Conservation (phyloP, 2,888 invertebrate species). For the Empis livida region DNA sequence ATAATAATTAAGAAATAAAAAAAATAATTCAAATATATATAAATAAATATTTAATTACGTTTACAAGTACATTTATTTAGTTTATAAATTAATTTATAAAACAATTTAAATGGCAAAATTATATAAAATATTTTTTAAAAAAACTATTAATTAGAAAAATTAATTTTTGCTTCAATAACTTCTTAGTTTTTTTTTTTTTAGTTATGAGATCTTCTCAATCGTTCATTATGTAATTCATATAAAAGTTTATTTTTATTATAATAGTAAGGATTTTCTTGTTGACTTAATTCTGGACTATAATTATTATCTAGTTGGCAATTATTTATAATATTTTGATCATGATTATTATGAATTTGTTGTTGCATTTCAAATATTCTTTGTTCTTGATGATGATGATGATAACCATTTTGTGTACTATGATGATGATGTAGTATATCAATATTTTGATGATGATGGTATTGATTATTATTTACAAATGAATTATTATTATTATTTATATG, state of each 20-base stretch:
- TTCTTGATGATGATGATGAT: conserved; percentile 14
- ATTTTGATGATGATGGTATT: neutral
- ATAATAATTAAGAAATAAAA: too few species aligned
- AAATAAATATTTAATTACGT: too few species aligned
- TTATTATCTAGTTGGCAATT: conserved; percentile 13
- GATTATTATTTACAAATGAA: conserved; percentile 8
- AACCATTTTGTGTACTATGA: conserved; percentile 19
- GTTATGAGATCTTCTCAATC: conserved; percentile 47
- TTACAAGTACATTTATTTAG: too few species aligned
- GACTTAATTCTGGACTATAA: conserved; percentile 65
- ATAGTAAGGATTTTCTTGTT: conserved; percentile 71
- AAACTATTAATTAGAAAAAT: too few species aligned
- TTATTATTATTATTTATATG: conserved; percentile 56
- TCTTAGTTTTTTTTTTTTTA: neutral
- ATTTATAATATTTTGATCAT: conserved; percentile 4
- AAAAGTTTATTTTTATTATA: conserved; percentile 74
- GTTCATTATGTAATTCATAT: conserved; percentile 71
- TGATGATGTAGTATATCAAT: conserved; percentile 5
- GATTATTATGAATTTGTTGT: conserved; percentile 11
- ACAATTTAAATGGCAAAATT: too few species aligned
- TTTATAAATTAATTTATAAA: too few species aligned
- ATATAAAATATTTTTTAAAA: neutral
- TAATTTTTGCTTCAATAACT: too few species aligned
- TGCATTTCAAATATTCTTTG: conserved; percentile 10
- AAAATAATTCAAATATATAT: too few species aligned